Conservation (phyloP, 2,797 vertebrate genomes). For the Onychomys arenicola region DNA sequence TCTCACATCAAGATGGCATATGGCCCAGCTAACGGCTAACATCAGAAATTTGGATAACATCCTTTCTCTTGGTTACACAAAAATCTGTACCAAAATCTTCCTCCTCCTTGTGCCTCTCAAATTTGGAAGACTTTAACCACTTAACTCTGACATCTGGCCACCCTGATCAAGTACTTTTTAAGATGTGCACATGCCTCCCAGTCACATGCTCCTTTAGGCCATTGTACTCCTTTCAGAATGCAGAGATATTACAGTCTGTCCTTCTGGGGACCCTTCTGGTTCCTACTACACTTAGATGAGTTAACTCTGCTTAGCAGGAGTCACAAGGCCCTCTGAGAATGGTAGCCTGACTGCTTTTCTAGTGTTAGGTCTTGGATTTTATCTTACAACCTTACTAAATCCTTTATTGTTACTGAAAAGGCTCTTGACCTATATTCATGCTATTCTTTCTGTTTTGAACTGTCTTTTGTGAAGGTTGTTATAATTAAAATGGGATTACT, state of each 20-base stretch:
- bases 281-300: neutral
- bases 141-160: neutral
- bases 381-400: neutral
- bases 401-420: neutral
- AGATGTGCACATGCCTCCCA: too few relatives aligned
- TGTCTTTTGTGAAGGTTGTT: neutral
- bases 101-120: neutral
- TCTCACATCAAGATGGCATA: neutral
- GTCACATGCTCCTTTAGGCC: neutral
- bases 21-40: neutral
- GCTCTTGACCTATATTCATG: neutral
- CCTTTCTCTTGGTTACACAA: neutral
- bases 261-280: neutral
- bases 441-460: neutral
- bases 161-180: neutral
- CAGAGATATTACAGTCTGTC: neutral
- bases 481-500: neutral
- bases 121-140: neutral
- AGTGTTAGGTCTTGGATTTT: neutral
- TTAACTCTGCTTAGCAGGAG: too few relatives aligned
- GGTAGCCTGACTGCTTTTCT: neutral
- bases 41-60: neutral
- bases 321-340: neutral
- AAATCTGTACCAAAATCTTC: neutral
- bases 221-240: neutral